Percentiles rank a stretch among this genome's conserved stretches.
Conservation (phyloP, 2,113 vertebrate genomes). For the Aegithalos caudatus region DNA sequence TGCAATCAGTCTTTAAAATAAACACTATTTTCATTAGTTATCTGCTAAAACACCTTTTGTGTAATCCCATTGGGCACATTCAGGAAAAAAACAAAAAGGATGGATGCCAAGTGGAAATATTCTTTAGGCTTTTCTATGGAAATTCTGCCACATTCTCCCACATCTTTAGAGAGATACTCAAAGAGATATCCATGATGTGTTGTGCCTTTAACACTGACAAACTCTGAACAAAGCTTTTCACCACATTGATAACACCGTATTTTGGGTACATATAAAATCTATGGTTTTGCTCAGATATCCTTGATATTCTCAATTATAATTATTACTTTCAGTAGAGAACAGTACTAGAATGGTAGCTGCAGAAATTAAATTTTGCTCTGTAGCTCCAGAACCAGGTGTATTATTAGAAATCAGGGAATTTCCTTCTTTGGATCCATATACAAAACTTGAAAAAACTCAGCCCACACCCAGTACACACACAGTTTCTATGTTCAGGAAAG, state of each 20-base stretch:
- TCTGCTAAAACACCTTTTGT: not conserved
- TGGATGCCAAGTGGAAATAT: not conserved
- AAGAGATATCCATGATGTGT: not conserved
- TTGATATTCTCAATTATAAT: not conserved
- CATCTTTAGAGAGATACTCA: not conserved
- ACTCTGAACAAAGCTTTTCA: not conserved
- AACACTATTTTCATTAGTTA: not conserved
- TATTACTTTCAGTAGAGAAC: not conserved
- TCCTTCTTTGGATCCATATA: not conserved
- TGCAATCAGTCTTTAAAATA: not conserved
- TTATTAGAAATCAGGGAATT: not conserved
- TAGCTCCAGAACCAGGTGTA: not conserved
- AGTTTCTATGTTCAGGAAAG: not conserved
- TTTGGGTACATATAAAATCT: not conserved
- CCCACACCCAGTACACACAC: not conserved
- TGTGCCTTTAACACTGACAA: not conserved
- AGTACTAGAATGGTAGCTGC: not conserved
- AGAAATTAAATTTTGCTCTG: not conserved
- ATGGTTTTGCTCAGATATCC: not conserved
- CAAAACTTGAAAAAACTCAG: not conserved
- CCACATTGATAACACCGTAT: not conserved
- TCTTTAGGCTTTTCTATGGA: not conserved
- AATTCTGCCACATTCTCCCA: not conserved
- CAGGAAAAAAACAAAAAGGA: not conserved
- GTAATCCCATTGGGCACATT: not conserved